A percentile compares a stretch with the other conserved stretches of the same genome.
phyloP scores from a whole-genome alignment of 1,140 invertebrate species.

The Penaeus vannamei region DNA sequence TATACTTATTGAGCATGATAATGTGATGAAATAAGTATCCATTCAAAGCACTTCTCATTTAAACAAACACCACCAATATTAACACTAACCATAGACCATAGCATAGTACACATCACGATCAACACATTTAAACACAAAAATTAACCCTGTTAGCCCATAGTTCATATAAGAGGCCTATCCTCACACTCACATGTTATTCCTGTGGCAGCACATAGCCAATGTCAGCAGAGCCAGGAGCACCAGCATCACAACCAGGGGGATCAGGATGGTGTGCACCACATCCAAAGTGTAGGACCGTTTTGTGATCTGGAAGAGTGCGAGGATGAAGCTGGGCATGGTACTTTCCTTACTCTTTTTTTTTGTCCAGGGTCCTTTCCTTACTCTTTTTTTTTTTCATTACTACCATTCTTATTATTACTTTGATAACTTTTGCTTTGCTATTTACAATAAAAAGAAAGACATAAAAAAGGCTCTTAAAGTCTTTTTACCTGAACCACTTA shows the following conservation, averaged over 20 bases:
- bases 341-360: neutral
- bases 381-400: neutral
- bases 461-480: too few species aligned
- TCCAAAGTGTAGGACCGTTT: slow-evolving; percentile 81
- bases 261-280: slow-evolving; percentile 80
- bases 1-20: too few species aligned
- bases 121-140: too few species aligned
- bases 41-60: too few species aligned
- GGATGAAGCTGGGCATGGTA: neutral
- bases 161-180: too few species aligned
- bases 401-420: neutral
- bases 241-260: slow-evolving; percentile 80
- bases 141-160: too few species aligned
- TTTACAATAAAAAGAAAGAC: neutral
- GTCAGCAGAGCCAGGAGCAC: slow-evolving; percentile 80
- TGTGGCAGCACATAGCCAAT: slow-evolving; percentile 83
- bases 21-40: too few species aligned
- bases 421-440: neutral
- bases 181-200: slow-evolving; percentile 83
- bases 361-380: neutral
- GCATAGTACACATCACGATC: too few species aligned
- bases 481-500: too few species aligned
- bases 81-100: too few species aligned
- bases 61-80: too few species aligned
- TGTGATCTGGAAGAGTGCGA: slow-evolving; percentile 74